Percentiles rank a stretch among this genome's conserved stretches.
These are phyloP conservation scores for Carassius auratus DNA, from an alignment of 2,113 vertebrate genomes.

Conservation along the genomic window DNA sequence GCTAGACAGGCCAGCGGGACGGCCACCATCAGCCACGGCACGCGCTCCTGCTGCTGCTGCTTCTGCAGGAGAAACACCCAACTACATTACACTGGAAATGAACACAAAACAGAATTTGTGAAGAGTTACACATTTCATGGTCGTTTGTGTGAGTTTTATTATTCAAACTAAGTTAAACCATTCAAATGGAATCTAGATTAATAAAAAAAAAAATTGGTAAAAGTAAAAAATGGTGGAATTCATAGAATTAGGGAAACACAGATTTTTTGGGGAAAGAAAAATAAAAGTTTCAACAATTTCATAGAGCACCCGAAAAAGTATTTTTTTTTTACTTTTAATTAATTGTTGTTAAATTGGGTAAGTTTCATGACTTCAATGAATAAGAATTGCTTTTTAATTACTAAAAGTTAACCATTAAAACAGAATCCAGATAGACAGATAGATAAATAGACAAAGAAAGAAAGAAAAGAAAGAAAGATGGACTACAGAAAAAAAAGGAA, in stretches of 20 bases:
- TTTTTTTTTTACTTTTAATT: background rate
- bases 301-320: background rate
- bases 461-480: too few relatives aligned
- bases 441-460: too few relatives aligned
- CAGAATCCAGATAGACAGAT: background rate
- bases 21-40: slow-evolving; percentile 88
- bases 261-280: background rate
- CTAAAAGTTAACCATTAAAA: background rate
- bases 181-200: too few relatives aligned
- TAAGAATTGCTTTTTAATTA: background rate
- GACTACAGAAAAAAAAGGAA: background rate
- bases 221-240: background rate
- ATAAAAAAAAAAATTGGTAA: background rate
- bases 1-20: slow-evolving; percentile 89
- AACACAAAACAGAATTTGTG: too few relatives aligned
- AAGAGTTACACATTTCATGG: too few relatives aligned
- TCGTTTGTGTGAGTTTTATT: too few relatives aligned
- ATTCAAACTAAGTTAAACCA: background rate
- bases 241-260: background rate
- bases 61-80: slow-evolving; percentile 76
- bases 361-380: too few relatives aligned
- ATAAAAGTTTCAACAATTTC: background rate
- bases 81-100: too few relatives aligned
- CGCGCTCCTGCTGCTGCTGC: slow-evolving; percentile 65
- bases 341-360: background rate